Conservation (phyloP, 2,888 invertebrate species). For the Drosophila algonquin region DNA sequence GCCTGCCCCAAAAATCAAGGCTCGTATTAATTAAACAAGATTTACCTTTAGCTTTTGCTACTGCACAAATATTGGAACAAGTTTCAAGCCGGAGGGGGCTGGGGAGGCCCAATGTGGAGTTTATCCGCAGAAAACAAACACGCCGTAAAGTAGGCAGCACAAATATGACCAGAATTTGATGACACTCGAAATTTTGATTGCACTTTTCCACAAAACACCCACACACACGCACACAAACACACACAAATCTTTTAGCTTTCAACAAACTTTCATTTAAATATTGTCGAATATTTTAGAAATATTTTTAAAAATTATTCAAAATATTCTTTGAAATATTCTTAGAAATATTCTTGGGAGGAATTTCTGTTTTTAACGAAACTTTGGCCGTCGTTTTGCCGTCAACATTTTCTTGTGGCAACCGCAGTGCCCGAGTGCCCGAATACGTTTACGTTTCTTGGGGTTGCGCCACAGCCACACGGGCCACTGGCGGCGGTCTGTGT, state of each 20-base stretch:
- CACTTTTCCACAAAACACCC: slow-evolving; percentile 4
- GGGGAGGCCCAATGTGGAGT: no score
- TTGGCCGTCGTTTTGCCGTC: slow-evolving; percentile 28
- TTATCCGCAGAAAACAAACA: neutral
- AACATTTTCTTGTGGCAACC: slow-evolving; percentile 74
- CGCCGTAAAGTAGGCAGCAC: slow-evolving; percentile 16
- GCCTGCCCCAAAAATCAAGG: slow-evolving; percentile 9
- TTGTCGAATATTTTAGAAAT: slow-evolving; percentile 12
- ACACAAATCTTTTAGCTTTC: neutral
- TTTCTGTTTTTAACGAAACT: neutral
- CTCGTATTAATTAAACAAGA: slow-evolving; percentile 39
- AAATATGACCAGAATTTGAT: neutral
- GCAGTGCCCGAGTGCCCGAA: slow-evolving; percentile 82
- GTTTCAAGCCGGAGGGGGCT: neutral
- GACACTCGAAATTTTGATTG: neutral
- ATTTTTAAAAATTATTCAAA: neutral
- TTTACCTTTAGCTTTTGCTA: slow-evolving; percentile 24
- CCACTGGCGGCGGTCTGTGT: no score
- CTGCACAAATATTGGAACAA: slow-evolving; percentile 20
- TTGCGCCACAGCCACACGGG: slow-evolving; percentile 64
- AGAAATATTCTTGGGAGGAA: slow-evolving; percentile 27
- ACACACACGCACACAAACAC: neutral
- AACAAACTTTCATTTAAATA: neutral
- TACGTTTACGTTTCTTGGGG: slow-evolving; percentile 80
- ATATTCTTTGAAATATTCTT: slow-evolving; percentile 26